Conservation (phyloP, 2,888 invertebrate species). For the Euplagia quadripunctaria region DNA sequence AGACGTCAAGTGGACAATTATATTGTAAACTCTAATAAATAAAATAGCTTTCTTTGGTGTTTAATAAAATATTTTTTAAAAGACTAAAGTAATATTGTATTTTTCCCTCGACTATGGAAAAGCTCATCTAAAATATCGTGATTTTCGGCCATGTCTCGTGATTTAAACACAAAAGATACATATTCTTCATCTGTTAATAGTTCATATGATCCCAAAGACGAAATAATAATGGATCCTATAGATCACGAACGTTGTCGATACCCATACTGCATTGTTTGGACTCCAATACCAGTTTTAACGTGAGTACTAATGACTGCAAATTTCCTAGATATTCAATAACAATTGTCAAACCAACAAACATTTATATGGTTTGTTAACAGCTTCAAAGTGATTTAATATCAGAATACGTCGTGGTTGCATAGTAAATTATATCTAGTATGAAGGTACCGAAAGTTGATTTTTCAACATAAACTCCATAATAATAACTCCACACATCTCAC, state of each 20-base stretch:
- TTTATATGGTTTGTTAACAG: no score
- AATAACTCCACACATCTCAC: no score
- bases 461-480: no score
- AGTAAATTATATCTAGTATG: no score
- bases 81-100: no score
- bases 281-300: slow-evolving; percentile 97
- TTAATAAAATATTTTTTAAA: no score
- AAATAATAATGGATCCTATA: slow-evolving; percentile 83
- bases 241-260: slow-evolving; percentile 89
- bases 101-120: not conserved
- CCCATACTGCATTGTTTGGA: slow-evolving; percentile 98
- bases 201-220: slow-evolving; percentile 66
- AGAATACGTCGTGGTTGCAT: no score
- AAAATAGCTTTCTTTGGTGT: not conserved
- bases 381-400: no score
- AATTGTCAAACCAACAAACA: no score
- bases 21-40: no score
- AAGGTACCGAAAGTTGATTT: no score
- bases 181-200: slow-evolving; percentile 1
- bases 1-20: not conserved
- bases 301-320: slow-evolving; percentile 71
- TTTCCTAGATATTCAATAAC: not conserved
- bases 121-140: not conserved
- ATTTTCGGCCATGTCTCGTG: not conserved
- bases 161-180: not conserved